Base-by-base conservation (phyloP, 2,797 vertebrate genomes). In the Menidia menidia region DNA sequence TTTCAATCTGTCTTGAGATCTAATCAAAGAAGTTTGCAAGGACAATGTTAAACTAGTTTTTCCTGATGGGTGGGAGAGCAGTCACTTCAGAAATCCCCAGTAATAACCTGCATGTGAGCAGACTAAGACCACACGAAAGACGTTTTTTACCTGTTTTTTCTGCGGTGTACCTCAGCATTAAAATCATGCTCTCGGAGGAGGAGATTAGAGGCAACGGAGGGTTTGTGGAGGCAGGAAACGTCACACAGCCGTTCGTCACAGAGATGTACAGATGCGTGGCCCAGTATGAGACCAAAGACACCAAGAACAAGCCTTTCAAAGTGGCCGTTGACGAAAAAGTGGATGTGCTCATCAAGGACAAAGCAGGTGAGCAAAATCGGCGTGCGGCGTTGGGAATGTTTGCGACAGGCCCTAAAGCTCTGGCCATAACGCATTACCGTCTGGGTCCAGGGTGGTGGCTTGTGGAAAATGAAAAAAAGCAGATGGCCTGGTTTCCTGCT, bases 401-500 rank as follows among this genome's bases (percentile, higher is more conserved):
- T 25, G 25, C 25, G 25, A 0, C 3, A 18, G 9, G 16, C n/a
- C 25, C 13, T 43, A 41, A 25, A 1, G 16, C 39, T 16, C 19
- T 18, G 2, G 2, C 33, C 30, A 45, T 41, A 45, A 67, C 4
- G 6, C 35, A 43, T 25, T 52, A 14, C 18, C 62, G 14, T 66
- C 64, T 64, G 18, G 73, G 3, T 66, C 42, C 80, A 99, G 97
- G 97, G 0, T 99, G 97, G 97, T 99, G 97, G 97, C 92, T 98
- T 10, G 97, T 98, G 75, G 96, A 95, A 80, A 98, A 96, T 0
- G 75, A 95, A 15, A 91, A 93, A 45, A 97, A 96, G 71, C 88
- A 82, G 48, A 81, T 93, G 12, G 96, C 97, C 54, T 98, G 97
- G 97, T 98, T 98, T 82, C 98, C 97, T 32, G 97, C 96, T 12